phyloP scores from a whole-genome alignment of 1,140 invertebrate species.

The Epicauta chinensis region DNA sequence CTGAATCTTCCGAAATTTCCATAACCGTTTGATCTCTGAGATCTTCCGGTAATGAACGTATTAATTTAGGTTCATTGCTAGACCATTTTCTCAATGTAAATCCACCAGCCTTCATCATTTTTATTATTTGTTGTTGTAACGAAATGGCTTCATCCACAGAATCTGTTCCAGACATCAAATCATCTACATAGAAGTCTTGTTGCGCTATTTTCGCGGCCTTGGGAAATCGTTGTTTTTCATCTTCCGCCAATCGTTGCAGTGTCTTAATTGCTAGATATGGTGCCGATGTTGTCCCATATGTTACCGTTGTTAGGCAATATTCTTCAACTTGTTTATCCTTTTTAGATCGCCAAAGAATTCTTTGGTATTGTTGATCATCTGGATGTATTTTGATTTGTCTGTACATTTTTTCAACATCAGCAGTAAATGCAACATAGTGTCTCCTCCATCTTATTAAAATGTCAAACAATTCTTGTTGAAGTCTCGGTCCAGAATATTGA shows the following conservation, averaged over 20 bases:
- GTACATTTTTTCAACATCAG: conserved; percentile 18
- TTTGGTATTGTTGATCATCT: conserved; percentile 5
- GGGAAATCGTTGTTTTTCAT: no score
- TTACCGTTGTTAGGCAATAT: background rate
- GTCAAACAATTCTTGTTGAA: conserved; percentile 7
- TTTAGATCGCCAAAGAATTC: background rate
- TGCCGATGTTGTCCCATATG: conserved; percentile 1
- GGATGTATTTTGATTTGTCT: conserved; percentile 3
- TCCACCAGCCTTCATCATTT: background rate
- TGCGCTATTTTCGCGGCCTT: no score
- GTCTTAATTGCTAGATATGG: conserved; percentile 4
- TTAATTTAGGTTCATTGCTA: background rate
- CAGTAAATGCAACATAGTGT: conserved; percentile 12
- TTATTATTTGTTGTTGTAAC: background rate
- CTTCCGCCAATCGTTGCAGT: no score
- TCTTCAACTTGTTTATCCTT: background rate
- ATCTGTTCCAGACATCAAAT: no score
- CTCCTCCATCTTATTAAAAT: conserved; percentile 5
- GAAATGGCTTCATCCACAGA: no score
- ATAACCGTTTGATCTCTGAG: background rate
- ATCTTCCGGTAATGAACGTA: background rate
- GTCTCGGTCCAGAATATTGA: conserved; percentile 18
- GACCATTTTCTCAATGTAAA: background rate
- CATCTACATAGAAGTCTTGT: no score
- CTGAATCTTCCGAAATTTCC: background rate